Conservation (phyloP, 2,888 invertebrate species). For the Timema podura region DNA sequence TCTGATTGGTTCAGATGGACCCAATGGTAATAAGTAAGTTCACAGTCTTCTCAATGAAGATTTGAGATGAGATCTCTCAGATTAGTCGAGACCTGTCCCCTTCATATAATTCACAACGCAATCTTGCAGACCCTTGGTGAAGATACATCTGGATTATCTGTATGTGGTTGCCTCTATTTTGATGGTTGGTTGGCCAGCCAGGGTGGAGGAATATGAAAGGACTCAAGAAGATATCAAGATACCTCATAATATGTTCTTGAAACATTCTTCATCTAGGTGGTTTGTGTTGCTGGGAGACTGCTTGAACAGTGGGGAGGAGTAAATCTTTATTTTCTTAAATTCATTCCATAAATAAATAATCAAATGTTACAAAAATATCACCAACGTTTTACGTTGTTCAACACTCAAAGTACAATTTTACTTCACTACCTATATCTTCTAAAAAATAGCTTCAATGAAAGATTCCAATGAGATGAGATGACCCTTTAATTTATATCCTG, state of each 20-base stretch:
- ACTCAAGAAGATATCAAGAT: constrained; percentile 2
- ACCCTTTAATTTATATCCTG: background rate
- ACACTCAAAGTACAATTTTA: background rate
- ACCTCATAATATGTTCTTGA: background rate
- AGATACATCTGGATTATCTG: constrained; percentile 3
- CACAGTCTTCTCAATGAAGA: background rate
- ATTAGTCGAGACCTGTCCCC: constrained; percentile 5
- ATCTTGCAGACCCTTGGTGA: constrained; percentile 1
- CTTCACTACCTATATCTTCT: background rate
- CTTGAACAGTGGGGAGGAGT: constrained; percentile 9
- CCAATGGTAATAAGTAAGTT: too few relatives aligned
- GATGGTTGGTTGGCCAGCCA: background rate
- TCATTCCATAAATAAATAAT: constrained; percentile 2
- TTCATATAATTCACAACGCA: background rate
- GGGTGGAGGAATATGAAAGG: constrained; percentile 11
- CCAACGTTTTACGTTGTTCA: background rate
- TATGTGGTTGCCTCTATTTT: background rate
- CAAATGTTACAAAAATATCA: background rate
- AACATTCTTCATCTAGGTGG: background rate
- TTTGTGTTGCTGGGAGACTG: constrained; percentile 8
- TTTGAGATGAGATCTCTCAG: background rate
- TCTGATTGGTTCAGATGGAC: background rate
- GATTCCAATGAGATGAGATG: background rate
- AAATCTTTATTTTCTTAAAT: constrained; percentile 12
- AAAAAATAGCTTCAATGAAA: background rate